Evolutionary conservation across 2,888 invertebrate genomes (phyloP).

Genomic region (Drosophila quinaria): DNA sequence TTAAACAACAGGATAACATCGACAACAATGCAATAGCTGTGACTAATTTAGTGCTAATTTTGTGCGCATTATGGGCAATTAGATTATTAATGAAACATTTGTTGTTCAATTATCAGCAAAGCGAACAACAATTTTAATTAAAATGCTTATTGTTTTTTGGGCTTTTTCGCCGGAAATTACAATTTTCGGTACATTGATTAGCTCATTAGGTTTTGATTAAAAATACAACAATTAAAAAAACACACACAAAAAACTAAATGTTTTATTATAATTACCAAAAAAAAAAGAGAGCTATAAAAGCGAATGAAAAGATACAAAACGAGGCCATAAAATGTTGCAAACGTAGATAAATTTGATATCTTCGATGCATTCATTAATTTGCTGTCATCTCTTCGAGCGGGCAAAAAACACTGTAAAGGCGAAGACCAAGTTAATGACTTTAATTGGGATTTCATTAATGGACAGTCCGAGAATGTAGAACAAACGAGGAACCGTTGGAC

Average conservation of each 20-base stretch:
- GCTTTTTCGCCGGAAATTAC: slow-evolving; percentile 57
- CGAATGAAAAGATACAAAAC: slow-evolving; percentile 11
- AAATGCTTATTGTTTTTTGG: slow-evolving; percentile 44
- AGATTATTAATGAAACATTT: slow-evolving; percentile 80
- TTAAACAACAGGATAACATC: slow-evolving; percentile 21
- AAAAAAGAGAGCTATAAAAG: slow-evolving; percentile 13
- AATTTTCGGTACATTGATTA: slow-evolving; percentile 67
- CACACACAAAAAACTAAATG: slow-evolving; percentile 32
- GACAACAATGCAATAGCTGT: slow-evolving; percentile 59
- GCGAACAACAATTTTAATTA: slow-evolving; percentile 67
- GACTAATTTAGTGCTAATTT: slow-evolving; percentile 79
- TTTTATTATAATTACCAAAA: slow-evolving; percentile 67
- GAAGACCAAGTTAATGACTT: slow-evolving; percentile 20
- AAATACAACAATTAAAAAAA: slow-evolving; percentile 57
- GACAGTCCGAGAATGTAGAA: background rate
- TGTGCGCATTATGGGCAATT: slow-evolving; percentile 76
- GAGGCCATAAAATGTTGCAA: slow-evolving; percentile 29
- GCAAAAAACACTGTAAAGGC: slow-evolving; percentile 32
- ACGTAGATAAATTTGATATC: slow-evolving; percentile 27
- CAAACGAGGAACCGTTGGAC: background rate
- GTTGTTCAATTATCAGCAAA: slow-evolving; percentile 68
- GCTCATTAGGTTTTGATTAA: slow-evolving; percentile 72
- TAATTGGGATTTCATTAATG: slow-evolving; percentile 48
- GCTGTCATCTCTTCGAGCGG: background rate
- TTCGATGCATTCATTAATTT: slow-evolving; percentile 36